phyloP scores from a whole-genome alignment of 2,888 invertebrate genomes.

The Baronia brevicornis region DNA sequence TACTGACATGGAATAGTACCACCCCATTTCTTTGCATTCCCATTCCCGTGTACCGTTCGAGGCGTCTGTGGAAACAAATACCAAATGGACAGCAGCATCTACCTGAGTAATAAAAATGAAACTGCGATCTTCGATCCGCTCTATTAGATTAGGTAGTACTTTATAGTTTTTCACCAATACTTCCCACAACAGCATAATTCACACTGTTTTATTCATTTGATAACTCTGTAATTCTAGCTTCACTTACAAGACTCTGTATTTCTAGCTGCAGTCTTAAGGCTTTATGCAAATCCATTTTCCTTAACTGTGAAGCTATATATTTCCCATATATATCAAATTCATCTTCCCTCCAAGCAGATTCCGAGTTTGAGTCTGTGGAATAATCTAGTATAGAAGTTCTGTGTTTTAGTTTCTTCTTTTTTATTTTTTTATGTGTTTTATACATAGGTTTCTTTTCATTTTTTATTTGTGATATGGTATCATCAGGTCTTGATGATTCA shows the following conservation, averaged over 20 bases:
- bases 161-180: too few relatives aligned
- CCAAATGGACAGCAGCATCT: too few relatives aligned
- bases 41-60: too few relatives aligned
- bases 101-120: too few relatives aligned
- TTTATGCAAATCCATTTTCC: conserved; percentile 54
- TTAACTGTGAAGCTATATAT: conserved; percentile 60
- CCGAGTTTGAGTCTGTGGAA: conserved; percentile 29
- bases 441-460: conserved; percentile 26
- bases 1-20: too few relatives aligned
- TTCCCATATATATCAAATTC: conserved; percentile 70
- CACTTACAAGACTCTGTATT: conserved; percentile 58
- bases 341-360: conserved; percentile 39
- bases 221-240: conserved; percentile 54
- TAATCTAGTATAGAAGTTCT: conserved; percentile 26
- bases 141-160: too few relatives aligned
- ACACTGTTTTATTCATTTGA: conserved; percentile 14
- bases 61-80: too few relatives aligned
- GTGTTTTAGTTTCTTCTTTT: conserved; percentile 43
- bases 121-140: too few relatives aligned
- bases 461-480: conserved; percentile 25
- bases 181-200: too few relatives aligned
- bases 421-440: conserved; percentile 31
- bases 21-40: too few relatives aligned
- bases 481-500: conserved; percentile 28
- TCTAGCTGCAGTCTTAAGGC: conserved; percentile 56